phyloP scores from a whole-genome alignment of 2,797 vertebrate genomes.

The Lophotriccus pileatus region DNA sequence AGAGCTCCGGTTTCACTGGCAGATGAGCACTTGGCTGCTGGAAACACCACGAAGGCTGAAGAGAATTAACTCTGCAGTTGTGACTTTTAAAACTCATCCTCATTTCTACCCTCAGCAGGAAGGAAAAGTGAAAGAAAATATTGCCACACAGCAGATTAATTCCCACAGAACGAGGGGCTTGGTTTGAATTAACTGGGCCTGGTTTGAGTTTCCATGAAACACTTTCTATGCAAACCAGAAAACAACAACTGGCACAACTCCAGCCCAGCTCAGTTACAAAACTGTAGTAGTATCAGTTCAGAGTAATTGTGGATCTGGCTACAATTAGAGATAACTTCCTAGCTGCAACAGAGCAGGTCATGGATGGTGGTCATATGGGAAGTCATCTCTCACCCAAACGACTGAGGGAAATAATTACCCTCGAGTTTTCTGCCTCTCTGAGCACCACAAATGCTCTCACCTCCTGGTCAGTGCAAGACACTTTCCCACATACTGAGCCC shows the following conservation, averaged over 20 bases:
- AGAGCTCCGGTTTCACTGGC: not conserved
- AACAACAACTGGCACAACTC: not conserved
- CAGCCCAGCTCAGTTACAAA: not conserved
- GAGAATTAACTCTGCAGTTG: not conserved
- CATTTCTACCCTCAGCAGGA: not conserved
- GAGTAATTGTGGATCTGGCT: not conserved
- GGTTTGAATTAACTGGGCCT: not conserved
- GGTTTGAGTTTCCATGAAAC: not conserved
- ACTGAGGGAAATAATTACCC: not conserved
- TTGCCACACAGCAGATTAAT: not conserved
- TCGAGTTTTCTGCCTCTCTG: not conserved
- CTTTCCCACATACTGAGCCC: not conserved
- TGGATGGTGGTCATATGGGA: not conserved
- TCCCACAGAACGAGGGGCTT: not conserved
- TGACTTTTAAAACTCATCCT: not conserved
- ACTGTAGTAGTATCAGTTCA: not conserved
- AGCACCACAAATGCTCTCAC: fast-evolving
- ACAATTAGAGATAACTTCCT: not conserved
- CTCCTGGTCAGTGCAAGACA: fast-evolving
- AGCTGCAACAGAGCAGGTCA: not conserved
- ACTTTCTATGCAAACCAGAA: not conserved
- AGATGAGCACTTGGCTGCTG: not conserved
- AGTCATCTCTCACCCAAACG: not conserved
- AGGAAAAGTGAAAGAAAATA: not conserved
- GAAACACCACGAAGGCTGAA: fast-evolving